phyloP scores from a whole-genome alignment of 2,888 invertebrate genomes.

The Theristus sp. region DNA sequence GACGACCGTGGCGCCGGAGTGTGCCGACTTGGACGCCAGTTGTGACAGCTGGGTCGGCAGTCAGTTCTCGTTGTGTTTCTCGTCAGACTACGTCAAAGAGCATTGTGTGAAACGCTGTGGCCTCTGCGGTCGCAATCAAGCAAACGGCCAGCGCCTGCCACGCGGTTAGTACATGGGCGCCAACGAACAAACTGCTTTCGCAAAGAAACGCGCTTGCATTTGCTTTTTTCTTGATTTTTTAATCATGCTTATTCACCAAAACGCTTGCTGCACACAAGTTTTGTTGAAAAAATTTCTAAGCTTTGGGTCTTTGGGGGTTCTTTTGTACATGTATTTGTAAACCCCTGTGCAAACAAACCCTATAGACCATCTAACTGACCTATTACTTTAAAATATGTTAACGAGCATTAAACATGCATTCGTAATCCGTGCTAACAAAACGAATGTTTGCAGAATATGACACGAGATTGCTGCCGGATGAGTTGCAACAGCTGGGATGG shows the following conservation, averaged over 20 bases:
- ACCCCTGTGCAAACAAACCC: neutral
- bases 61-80: neutral
- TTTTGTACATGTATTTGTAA: neutral
- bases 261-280: too few relatives aligned
- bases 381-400: too few relatives aligned
- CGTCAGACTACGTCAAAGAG: neutral
- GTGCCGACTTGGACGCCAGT: neutral
- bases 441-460: conserved; percentile 19
- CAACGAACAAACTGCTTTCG: neutral
- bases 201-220: neutral
- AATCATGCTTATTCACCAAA: too few relatives aligned
- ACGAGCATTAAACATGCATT: too few relatives aligned
- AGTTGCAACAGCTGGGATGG: conserved; percentile 20
- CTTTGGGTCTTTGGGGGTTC: too few relatives aligned
- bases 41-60: neutral
- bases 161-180: neutral
- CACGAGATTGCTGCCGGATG: conserved; percentile 14
- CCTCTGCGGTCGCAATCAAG: neutral
- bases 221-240: too few relatives aligned
- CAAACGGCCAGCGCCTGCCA: neutral
- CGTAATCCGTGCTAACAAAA: too few relatives aligned
- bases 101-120: neutral
- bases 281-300: too few relatives aligned
- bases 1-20: neutral
- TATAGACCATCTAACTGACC: too few relatives aligned